Evolutionary conservation across 2,888 invertebrate genomes (phyloP).

Genomic region (Argynnis bischoffii): DNA sequence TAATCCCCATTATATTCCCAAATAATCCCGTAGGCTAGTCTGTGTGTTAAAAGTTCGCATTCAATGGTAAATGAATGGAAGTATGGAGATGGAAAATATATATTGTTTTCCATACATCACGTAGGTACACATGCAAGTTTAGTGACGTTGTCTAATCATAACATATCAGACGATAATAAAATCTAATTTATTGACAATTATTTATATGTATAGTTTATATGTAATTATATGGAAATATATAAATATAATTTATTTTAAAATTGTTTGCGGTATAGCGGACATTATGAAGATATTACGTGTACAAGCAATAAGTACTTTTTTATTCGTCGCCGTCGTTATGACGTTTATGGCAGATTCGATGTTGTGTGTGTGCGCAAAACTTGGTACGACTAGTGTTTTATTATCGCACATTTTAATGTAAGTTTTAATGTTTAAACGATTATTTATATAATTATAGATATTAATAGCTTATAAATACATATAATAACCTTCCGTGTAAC

Average conservation of each 20-base stretch:
- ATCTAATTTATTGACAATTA: constrained; percentile 51
- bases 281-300: constrained; percentile 75
- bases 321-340: constrained; percentile 69
- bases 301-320: constrained; percentile 80
- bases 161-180: constrained; percentile 71
- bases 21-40: constrained; percentile 58
- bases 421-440: constrained; percentile 14
- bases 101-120: constrained; percentile 13
- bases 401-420: constrained; percentile 20
- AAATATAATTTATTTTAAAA: constrained; percentile 64
- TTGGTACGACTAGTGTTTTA: constrained; percentile 63
- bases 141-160: constrained; percentile 44
- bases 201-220: constrained; percentile 51
- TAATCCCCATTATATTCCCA: constrained; percentile 65
- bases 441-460: constrained; percentile 18
- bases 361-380: constrained; percentile 77
- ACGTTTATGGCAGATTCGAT: constrained; percentile 68
- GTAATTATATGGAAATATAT: constrained; percentile 43
- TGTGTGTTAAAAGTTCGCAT: constrained; percentile 18
- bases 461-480: constrained; percentile 12
- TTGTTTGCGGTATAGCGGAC: constrained; percentile 75
- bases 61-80: constrained; percentile 14
- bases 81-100: constrained; percentile 17
- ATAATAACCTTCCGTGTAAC: constrained; percentile 4
- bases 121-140: constrained; percentile 15